phyloP scores from a whole-genome alignment of 1,140 invertebrate species.

The Nephotettix cincticeps region DNA sequence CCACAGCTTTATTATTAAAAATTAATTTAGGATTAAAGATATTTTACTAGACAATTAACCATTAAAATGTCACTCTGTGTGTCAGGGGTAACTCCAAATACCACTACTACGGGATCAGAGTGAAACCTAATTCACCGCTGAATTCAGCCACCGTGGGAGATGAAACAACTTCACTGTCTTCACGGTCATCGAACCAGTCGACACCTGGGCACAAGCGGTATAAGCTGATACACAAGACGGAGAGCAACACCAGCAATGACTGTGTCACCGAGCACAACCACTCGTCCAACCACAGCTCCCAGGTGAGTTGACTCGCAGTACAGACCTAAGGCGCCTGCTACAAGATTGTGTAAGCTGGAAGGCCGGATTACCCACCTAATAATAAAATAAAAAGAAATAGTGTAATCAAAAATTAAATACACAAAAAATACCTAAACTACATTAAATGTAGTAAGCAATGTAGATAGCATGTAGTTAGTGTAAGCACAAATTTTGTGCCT shows the following conservation, averaged over 20 bases:
- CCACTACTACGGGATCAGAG: constrained; percentile 98
- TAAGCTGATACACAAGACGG: constrained; percentile 4
- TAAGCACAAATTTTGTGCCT: too few relatives aligned
- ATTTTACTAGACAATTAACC: neutral
- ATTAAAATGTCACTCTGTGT: constrained; percentile 37
- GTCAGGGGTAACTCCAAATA: constrained; percentile 98
- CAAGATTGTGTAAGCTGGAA: too few relatives aligned
- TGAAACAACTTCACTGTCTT: constrained; percentile 27
- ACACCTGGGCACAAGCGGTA: constrained; percentile 23
- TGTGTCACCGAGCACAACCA: constrained; percentile 13
- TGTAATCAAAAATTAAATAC: too few relatives aligned
- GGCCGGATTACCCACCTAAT: too few relatives aligned
- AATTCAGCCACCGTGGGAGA: constrained; percentile 50
- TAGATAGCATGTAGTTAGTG: too few relatives aligned
- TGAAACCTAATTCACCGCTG: constrained; percentile 84
- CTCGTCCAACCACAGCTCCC: constrained; percentile 13
- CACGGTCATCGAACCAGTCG: constrained; percentile 16
- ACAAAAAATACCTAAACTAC: too few relatives aligned
- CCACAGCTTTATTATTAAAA: too few relatives aligned
- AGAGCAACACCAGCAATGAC: neutral
- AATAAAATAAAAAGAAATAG: too few relatives aligned
- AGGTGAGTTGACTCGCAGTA: too few relatives aligned
- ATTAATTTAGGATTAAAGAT: too few relatives aligned
- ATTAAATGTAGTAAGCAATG: too few relatives aligned
- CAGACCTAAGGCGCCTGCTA: too few relatives aligned